phyloP scores from a whole-genome alignment of 2,888 invertebrate genomes.

The Hyppa rectilinea region DNA sequence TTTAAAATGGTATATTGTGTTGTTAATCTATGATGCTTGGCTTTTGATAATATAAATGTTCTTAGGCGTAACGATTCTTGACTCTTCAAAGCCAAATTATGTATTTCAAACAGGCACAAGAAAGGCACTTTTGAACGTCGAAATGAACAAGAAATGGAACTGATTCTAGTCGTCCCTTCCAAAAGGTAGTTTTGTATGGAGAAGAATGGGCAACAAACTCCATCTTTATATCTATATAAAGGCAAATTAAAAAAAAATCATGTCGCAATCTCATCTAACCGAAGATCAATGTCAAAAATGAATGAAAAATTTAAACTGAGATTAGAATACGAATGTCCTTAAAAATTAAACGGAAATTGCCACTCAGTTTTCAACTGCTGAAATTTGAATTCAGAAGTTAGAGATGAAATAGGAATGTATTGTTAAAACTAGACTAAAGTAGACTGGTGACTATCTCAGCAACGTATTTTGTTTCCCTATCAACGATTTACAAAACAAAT shows the following conservation, averaged over 20 bases:
- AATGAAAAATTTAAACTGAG: not conserved
- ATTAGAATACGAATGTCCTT: not conserved
- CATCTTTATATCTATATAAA: not conserved
- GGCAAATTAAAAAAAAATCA: not conserved
- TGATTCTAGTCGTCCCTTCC: no score
- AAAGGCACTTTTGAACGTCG: no score
- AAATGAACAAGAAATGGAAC: no score
- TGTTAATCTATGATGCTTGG: not conserved
- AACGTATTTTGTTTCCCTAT: conserved; percentile 10
- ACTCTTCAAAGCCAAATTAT: no score
- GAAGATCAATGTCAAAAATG: not conserved
- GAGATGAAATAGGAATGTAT: not conserved
- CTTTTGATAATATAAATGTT: not conserved
- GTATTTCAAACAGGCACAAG: no score
- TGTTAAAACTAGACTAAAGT: not conserved
- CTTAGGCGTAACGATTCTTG: no score
- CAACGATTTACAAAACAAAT: conserved; percentile 41
- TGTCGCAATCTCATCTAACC: not conserved
- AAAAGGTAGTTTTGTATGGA: no score
- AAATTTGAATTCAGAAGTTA: not conserved
- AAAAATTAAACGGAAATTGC: not conserved
- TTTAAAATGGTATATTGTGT: conserved; percentile 13
- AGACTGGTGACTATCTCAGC: not conserved
- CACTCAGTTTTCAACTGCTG: not conserved
- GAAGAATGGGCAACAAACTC: no score